These are phyloP conservation scores for Chionoecetes opilio DNA, from an alignment of 1,140 invertebrate genomes.

Conservation along the genomic window DNA sequence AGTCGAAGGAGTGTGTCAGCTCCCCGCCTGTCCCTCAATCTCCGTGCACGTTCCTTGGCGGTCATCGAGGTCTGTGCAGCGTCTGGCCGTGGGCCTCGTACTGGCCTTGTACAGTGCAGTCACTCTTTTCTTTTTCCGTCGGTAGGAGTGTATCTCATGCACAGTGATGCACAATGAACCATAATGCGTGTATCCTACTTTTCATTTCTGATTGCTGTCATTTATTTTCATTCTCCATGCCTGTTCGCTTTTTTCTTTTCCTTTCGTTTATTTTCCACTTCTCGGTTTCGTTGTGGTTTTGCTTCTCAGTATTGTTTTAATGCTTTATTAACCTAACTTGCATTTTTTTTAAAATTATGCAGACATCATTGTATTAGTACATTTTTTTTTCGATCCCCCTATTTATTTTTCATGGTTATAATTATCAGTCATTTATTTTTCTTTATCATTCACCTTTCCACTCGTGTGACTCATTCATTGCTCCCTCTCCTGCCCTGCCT, in stretches of 20 bases:
- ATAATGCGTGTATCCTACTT: too few species aligned
- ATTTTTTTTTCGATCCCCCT: too few species aligned
- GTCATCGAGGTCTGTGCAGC: neutral
- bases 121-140: neutral
- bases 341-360: neutral
- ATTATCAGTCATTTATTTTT: neutral
- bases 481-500: too few species aligned
- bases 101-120: neutral
- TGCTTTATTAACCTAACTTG: neutral
- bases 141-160: neutral
- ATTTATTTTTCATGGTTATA: neutral
- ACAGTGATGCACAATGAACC: neutral
- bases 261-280: too few species aligned
- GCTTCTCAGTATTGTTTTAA: neutral
- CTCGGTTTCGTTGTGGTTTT: too few species aligned
- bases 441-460: too few species aligned
- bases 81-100: neutral
- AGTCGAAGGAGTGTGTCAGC: neutral
- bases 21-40: neutral
- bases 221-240: neutral
- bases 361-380: neutral
- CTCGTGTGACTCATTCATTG: too few species aligned
- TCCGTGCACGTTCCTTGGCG: too few species aligned
- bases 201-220: neutral
- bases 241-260: too few species aligned